These are phyloP conservation scores for Bombylius discolor DNA, from an alignment of 2,888 invertebrate species.

Conservation along the genomic window DNA sequence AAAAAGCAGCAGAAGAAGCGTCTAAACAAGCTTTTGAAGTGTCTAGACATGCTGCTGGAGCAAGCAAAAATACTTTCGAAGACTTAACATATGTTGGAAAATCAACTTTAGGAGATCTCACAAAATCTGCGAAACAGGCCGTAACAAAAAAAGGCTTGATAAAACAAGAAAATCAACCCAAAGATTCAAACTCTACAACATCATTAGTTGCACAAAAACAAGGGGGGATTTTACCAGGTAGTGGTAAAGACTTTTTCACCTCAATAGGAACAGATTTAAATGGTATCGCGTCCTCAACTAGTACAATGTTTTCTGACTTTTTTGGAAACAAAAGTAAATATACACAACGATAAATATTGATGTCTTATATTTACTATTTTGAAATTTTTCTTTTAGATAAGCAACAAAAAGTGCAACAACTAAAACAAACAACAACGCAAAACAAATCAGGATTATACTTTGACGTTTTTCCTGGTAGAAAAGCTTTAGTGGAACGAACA, in stretches of 20 bases:
- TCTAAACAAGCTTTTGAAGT: conserved; percentile 75
- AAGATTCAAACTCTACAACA: conserved; percentile 16
- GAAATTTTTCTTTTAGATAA: conserved; percentile 2
- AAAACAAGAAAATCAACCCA: conserved; percentile 41
- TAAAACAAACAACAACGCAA: conserved; percentile 17
- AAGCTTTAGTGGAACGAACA: conserved; percentile 78
- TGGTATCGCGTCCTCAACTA: conserved; percentile 82
- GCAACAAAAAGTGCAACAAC: conserved; percentile 23
- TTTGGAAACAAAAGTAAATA: conserved; percentile 62
- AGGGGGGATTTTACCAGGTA: conserved; percentile 40
- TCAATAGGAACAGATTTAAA: conserved; percentile 87
- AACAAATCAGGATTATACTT: conserved; percentile 43
- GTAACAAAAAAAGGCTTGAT: conserved; percentile 74
- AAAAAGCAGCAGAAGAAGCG: conserved; percentile 77
- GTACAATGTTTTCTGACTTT: conserved; percentile 87
- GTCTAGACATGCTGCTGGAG: conserved; percentile 76
- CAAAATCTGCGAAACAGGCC: conserved; percentile 81
- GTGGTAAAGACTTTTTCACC: conserved; percentile 73
- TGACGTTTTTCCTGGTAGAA: conserved; percentile 65
- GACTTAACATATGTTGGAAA: conserved; percentile 84
- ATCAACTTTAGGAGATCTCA: conserved; percentile 76
- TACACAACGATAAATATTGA: neutral
- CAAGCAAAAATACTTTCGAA: conserved; percentile 76
- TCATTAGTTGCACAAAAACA: conserved; percentile 32
- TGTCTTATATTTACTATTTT: neutral